Percentiles rank a stretch among this genome's conserved stretches.
These are phyloP conservation scores for Odontamblyopus rebecca DNA, from an alignment of 2,797 vertebrate species.

Conservation along the genomic window DNA sequence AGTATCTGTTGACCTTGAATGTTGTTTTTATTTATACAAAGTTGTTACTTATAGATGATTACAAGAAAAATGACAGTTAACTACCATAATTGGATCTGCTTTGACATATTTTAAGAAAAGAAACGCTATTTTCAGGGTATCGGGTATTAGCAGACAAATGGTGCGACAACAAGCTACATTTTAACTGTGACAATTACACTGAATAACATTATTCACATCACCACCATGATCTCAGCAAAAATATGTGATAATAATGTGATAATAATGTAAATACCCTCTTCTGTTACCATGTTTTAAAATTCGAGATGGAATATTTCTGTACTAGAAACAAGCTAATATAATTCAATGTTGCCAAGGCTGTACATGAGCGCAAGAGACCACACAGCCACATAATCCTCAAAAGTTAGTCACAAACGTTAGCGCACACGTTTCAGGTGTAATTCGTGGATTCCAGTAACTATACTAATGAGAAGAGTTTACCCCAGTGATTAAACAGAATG, in stretches of 20 bases:
- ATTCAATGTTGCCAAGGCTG: not conserved
- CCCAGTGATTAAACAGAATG: not conserved
- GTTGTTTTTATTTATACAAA: not conserved
- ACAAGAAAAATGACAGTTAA: not conserved
- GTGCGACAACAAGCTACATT: not conserved
- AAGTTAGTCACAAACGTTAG: not conserved
- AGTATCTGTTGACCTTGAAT: no score
- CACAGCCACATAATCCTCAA: not conserved
- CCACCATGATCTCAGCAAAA: not conserved
- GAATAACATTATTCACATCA: not conserved
- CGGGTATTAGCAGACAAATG: not conserved
- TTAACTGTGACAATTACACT: not conserved
- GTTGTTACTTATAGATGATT: not conserved
- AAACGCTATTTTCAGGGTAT: not conserved
- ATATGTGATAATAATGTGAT: no score
- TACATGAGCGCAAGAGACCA: not conserved
- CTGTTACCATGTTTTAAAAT: no score
- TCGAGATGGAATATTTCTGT: not conserved
- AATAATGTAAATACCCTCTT: no score
- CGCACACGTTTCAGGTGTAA: not conserved
- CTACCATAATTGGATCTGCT: not conserved
- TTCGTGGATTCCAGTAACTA: conserved; percentile 6
- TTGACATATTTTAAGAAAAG: no score
- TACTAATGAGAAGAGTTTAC: not conserved
- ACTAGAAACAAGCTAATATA: not conserved